Base-by-base conservation (phyloP, 2,888 invertebrate species). In the Dexiosoma caninum region DNA sequence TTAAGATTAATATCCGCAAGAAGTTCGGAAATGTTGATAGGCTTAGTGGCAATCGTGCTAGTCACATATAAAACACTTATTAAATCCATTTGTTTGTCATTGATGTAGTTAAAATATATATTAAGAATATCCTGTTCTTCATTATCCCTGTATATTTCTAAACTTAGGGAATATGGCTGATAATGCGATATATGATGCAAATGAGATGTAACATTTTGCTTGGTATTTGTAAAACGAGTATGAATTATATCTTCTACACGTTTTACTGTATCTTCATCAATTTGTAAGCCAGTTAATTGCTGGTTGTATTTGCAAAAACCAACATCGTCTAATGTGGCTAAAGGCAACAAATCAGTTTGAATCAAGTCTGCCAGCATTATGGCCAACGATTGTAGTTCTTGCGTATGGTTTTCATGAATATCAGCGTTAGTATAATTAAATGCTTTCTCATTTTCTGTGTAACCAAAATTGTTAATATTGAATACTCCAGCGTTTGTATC, bases 361-460 rank as follows among this genome's bases (percentile, higher is more conserved):
- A 87, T 67, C 85, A 87, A 85, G 23, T 86, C 83, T 1, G 82
- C 51, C n/a, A 85, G 30, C 9, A 84, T 66, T 21, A 84, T 82
- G 8, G 69, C 71, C 53, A 78, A 23, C n/a, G 70, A 72, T 0
- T 66, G n/a, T n/a, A 27, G 14, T 5, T 51, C 32, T 14, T 57
- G 32, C 0, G 37, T 14, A 8, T 67, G 19, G 19, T 49, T 3
- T 1, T 59, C 40, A 21, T 44, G 44, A 4, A 21, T 5, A 12
- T 53, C 44, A 42, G 37, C 10, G 32, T 67, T 51, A 2, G 7
- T 16, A 21, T 55, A 44, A 12, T 35, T 37, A 19, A 46, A 42
- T 14, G 40, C 6, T 27, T 44, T 37, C 9, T 16, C 51, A 49
- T 21, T 49, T 59, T 21, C 49, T 14, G 21, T n/a, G 8, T 55